These are phyloP conservation scores for Dicyrtoma fusca DNA, from an alignment of 2,888 invertebrate genomes.

Conservation along the genomic window DNA sequence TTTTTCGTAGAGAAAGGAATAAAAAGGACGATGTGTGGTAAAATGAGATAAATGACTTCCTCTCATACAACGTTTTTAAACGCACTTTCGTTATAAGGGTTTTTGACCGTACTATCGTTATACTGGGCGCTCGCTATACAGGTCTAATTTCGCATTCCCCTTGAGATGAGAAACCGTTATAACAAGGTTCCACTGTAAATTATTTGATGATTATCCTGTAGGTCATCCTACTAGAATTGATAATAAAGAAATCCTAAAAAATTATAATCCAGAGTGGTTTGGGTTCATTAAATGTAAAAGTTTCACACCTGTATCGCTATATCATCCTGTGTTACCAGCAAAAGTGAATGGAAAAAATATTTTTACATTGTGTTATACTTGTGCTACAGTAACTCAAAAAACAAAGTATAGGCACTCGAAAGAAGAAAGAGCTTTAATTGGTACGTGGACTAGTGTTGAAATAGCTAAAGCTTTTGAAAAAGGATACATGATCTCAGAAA, in stretches of 20 bases:
- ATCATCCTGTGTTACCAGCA: background rate
- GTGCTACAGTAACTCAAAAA: background rate
- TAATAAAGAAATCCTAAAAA: background rate
- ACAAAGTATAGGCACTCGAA: background rate
- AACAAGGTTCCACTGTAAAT: too few relatives aligned
- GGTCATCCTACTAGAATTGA: background rate
- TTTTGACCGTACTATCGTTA: too few relatives aligned
- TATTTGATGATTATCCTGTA: conserved; percentile 6
- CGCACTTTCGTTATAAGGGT: too few relatives aligned
- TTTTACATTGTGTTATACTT: background rate
- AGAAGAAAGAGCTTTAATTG: conserved; percentile 4
- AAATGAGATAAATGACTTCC: too few relatives aligned
- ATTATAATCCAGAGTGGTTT: conserved; percentile 1
- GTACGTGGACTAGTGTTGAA: background rate
- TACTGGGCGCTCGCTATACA: too few relatives aligned
- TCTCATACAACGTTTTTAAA: too few relatives aligned
- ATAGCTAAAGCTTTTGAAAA: background rate
- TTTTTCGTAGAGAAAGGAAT: too few relatives aligned
- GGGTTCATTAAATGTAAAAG: background rate
- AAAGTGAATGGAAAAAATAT: background rate
- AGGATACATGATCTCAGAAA: background rate
- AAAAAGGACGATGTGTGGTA: too few relatives aligned
- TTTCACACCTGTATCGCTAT: background rate
- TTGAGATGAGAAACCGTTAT: too few relatives aligned
- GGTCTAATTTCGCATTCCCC: too few relatives aligned